Conservation (phyloP, 2,797 vertebrate genomes). For the Helostoma temminkii region DNA sequence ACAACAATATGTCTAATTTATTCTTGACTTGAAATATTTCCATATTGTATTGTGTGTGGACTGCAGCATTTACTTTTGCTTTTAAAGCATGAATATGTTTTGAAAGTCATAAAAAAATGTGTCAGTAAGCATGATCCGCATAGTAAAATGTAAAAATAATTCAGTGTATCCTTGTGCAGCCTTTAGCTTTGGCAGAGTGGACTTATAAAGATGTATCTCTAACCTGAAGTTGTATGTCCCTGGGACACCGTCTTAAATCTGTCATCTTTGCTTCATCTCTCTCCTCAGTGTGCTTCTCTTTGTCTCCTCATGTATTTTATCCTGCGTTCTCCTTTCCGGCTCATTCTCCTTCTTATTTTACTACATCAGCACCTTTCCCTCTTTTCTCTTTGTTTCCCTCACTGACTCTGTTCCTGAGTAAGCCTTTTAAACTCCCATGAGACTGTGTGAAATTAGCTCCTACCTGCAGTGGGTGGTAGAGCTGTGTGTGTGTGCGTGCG, state of each 20-base stretch:
- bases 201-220: slow-evolving; percentile 20
- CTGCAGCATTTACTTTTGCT: too few species aligned
- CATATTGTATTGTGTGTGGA: too few species aligned
- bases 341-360: slow-evolving; percentile 56
- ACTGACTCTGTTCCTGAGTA: slow-evolving; percentile 74
- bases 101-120: not conserved
- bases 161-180: slow-evolving; percentile 11
- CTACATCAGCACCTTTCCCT: slow-evolving; percentile 73
- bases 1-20: not conserved
- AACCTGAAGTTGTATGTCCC: slow-evolving; percentile 16
- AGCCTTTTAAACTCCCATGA: slow-evolving; percentile 71
- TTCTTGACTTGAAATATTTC: not conserved
- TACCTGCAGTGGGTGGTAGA: slow-evolving; percentile 48
- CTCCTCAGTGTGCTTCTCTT: slow-evolving; percentile 9
- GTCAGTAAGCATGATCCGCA: too few species aligned
- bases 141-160: not conserved
- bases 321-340: slow-evolving; percentile 45
- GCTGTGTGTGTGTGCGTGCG: slow-evolving; percentile 14
- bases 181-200: slow-evolving; percentile 3
- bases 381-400: slow-evolving; percentile 69
- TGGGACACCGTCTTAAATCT: too few species aligned
- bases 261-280: too few species aligned
- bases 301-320: slow-evolving; percentile 33
- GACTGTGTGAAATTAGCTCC: slow-evolving; percentile 75
- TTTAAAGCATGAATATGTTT: not conserved